Base-by-base conservation (phyloP, 2,888 invertebrate species). In the Saturnia pavonia region DNA sequence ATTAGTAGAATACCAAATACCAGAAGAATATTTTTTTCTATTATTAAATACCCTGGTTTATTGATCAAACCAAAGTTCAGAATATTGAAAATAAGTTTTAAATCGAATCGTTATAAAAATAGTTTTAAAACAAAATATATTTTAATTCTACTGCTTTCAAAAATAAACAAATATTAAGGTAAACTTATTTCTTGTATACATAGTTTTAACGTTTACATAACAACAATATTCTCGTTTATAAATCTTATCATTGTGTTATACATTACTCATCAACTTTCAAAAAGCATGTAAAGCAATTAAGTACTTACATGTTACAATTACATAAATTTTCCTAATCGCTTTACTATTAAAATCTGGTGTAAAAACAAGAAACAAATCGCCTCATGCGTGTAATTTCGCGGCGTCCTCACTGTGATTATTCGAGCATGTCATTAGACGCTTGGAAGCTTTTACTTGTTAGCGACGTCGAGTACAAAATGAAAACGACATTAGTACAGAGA, bases 241-340 rank as follows among this genome's bases (percentile, higher is more conserved):
- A n/a, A n/a, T n/a, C n/a, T n/a, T 14, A 40, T 19, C 19, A 63
- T 54, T 81, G 80, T 75, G 78, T 82, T 77, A 80, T 80, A 76
- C 78, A 70, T 82, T 81, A 85, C 86, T 85, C 85, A 83, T 85
- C 83, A 84, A 83, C 84, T 86, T 87, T 85, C 86, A 86, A 86
- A 85, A 82, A 76, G 80, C 82, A 83, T 80, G 82, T 82, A 80
- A 82, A 81, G 77, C 82, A 78, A 81, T 82, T 77, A 79, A n/a
- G n/a, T n/a, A n/a, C 78, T 83, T 79, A 81, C 73, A 78, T 76
- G 79, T 77, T 80, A 83, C 85, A 85, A 89, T 88, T 85, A 88
- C 87, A 81, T 77, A 76, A 76, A 85, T 86, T 86, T 85, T 77
- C 81, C 81, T 84, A 78, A 77, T 82, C 80, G 78, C 78, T 81